phyloP scores from a whole-genome alignment of 2,797 vertebrate genomes.

The Atherinosoma microstoma region DNA sequence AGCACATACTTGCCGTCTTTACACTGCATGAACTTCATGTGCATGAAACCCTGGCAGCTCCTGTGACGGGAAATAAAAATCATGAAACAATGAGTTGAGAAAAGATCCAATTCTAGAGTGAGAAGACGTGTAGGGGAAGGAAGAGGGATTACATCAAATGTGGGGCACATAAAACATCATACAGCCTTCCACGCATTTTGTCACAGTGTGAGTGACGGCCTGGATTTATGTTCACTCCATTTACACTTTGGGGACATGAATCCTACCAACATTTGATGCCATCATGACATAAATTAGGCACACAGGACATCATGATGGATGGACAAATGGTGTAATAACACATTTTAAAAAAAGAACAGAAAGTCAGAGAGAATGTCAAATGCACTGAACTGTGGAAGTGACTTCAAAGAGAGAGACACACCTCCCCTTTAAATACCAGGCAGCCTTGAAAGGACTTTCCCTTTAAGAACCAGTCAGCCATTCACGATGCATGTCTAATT shows the following conservation, averaged over 20 bases:
- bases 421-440: conserved; percentile 56
- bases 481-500: conserved; percentile 74
- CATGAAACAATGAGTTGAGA: not conserved
- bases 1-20: conserved; percentile 88
- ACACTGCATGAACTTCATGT: conserved; percentile 90
- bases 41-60: conserved; percentile 95
- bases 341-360: conserved; percentile 9
- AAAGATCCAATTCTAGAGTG: conserved; percentile 2
- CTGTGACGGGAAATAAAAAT: conserved; percentile 66
- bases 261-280: conserved; percentile 54
- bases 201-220: conserved; percentile 45
- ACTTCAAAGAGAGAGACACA: conserved; percentile 12
- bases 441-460: conserved; percentile 48
- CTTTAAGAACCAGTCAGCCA: conserved; percentile 73
- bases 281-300: conserved; percentile 43
- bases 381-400: conserved; percentile 36
- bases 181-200: conserved; percentile 27
- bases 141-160: conserved; percentile 37
- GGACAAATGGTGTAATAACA: conserved; percentile 38
- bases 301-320: conserved; percentile 49
- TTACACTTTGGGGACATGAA: conserved; percentile 36
- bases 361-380: conserved; percentile 14
- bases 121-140: not conserved
- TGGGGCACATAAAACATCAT: conserved; percentile 47
- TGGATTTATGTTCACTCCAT: conserved; percentile 53